Conservation (phyloP, 2,888 invertebrate species). For the Tachina fera region DNA sequence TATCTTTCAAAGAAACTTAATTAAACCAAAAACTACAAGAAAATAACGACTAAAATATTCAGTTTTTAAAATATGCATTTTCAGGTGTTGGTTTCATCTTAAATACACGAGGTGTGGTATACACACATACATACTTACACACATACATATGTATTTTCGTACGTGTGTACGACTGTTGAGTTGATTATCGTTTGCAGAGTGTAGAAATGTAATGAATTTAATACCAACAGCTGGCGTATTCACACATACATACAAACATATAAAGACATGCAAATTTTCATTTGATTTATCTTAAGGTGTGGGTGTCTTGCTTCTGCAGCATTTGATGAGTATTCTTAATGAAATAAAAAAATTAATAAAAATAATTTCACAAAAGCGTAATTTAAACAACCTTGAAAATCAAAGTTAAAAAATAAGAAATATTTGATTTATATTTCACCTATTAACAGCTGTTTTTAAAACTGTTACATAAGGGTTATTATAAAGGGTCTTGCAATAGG, state of each 20-base stretch:
- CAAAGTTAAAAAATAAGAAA: not conserved
- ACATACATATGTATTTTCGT: no score
- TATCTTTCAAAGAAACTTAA: conserved; percentile 5
- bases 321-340: no score
- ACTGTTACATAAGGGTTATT: not conserved
- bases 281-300: not conserved
- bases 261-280: conserved; percentile 24
- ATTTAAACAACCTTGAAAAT: not conserved
- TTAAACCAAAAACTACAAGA: conserved; percentile 15
- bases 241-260: not conserved
- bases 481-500: not conserved
- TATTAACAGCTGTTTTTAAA: not conserved
- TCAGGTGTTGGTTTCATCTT: conserved; percentile 14
- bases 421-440: not conserved
- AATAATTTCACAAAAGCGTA: not conserved
- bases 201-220: not conserved
- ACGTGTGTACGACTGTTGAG: not conserved
- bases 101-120: not conserved
- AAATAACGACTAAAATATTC: not conserved
- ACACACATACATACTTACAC: no score
- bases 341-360: not conserved
- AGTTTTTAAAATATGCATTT: not conserved
- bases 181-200: not conserved
- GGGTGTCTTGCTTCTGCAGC: not conserved
- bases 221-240: not conserved